Percentiles rank a stretch among this genome's conserved stretches.
Evolutionary conservation across 2,113 vertebrate genomes (phyloP).

Genomic region (Atherinomorus stipes): DNA sequence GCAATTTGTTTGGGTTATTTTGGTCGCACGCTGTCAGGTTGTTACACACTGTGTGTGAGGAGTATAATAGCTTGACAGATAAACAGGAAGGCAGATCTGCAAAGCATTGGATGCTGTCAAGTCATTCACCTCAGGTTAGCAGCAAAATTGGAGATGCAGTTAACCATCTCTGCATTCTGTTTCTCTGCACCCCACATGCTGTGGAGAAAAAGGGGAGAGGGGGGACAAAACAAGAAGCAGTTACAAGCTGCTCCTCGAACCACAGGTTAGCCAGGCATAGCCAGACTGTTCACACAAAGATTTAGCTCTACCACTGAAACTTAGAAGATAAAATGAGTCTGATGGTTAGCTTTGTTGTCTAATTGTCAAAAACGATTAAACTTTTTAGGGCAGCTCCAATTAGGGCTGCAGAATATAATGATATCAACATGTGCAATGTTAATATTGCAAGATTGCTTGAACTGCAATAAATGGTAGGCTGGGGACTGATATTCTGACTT

Average conservation of each 20-base stretch:
- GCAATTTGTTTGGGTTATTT: constrained; percentile 21
- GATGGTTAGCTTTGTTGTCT: not conserved
- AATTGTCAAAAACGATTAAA: not conserved
- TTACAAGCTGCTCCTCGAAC: constrained; percentile 59
- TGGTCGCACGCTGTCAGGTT: constrained; percentile 17
- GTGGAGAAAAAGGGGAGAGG: constrained; percentile 71
- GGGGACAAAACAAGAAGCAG: constrained; percentile 61
- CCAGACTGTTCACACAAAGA: constrained; percentile 27
- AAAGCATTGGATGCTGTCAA: constrained; percentile 18
- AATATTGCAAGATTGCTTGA: not conserved
- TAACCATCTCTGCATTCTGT: constrained; percentile 83
- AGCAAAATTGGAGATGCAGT: constrained; percentile 84
- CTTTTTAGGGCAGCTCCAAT: not conserved
- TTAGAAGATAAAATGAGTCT: not conserved
- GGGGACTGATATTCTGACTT: not conserved
- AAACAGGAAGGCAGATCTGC: constrained; percentile 32
- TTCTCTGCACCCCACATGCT: constrained; percentile 86
- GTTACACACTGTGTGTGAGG: constrained; percentile 12
- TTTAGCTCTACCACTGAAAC: not conserved
- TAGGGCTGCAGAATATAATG: not conserved
- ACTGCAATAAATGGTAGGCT: not conserved
- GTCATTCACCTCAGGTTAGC: constrained; percentile 85
- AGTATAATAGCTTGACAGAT: constrained; percentile 28
- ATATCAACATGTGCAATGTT: not conserved
- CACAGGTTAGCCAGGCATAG: constrained; percentile 37